Percentiles rank a stretch among this genome's conserved stretches.
These are phyloP conservation scores for Myiagra hebetior DNA, from an alignment of 2,113 vertebrate genomes.

Conservation along the genomic window DNA sequence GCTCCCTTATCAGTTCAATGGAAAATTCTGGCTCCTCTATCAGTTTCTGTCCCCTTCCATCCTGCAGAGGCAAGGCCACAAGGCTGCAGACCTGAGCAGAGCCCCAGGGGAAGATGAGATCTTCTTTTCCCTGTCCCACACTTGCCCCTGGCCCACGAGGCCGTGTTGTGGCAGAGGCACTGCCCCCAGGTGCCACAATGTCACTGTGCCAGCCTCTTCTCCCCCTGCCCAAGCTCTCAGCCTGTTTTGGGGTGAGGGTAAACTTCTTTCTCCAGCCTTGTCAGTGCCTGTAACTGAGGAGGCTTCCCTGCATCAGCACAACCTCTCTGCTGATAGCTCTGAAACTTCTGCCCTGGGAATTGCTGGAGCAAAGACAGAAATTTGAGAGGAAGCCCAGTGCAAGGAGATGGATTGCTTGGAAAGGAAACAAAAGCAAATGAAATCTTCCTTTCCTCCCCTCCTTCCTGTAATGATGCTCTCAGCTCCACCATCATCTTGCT, in stretches of 20 bases:
- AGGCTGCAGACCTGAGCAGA: neutral
- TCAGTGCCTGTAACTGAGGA: neutral
- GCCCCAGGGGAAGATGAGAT: neutral
- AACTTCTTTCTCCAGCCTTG: neutral
- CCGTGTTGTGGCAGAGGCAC: neutral
- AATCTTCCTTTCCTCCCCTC: conserved; percentile 21
- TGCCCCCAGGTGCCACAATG: neutral
- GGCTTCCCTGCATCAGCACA: conserved; percentile 10
- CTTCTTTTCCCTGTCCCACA: neutral
- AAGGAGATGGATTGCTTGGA: conserved; percentile 32
- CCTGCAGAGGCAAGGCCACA: neutral
- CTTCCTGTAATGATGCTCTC: neutral
- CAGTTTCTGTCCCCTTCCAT: neutral
- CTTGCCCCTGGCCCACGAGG: neutral
- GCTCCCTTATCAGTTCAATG: neutral
- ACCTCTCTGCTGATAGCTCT: neutral
- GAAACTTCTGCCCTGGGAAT: conserved; percentile 18
- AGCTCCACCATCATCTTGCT: neutral
- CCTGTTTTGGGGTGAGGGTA: neutral
- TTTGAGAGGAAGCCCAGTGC: conserved; percentile 25
- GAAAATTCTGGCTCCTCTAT: neutral
- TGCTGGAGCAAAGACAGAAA: conserved; percentile 35
- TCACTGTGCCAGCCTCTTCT: neutral
- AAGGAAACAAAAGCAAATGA: conserved; percentile 42
- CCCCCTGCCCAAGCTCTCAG: neutral